These are phyloP conservation scores for Ectropis crepuscularia DNA, from an alignment of 2,888 invertebrate genomes.

Conservation along the genomic window DNA sequence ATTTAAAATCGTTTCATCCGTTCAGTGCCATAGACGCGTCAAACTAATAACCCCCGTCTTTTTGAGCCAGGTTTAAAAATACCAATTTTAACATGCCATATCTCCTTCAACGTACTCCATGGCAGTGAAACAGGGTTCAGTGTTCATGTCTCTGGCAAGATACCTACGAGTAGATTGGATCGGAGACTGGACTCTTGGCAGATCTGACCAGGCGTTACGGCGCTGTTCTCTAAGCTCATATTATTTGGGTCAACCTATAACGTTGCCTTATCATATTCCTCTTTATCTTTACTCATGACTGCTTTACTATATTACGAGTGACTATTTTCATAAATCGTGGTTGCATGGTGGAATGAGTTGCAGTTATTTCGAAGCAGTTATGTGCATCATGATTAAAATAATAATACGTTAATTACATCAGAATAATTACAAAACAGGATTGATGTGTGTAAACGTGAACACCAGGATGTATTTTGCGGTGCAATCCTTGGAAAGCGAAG, in stretches of 20 bases:
- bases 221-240: constrained; percentile 1
- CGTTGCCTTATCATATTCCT: background rate
- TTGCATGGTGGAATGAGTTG: background rate
- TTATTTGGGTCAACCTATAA: constrained; percentile 4
- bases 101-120: background rate
- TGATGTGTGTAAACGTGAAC: too few relatives aligned
- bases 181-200: constrained; percentile 10
- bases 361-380: too few relatives aligned
- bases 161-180: constrained; percentile 7
- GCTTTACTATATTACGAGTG: background rate
- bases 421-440: too few relatives aligned
- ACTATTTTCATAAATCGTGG: background rate
- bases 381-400: too few relatives aligned
- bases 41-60: too few relatives aligned
- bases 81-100: background rate
- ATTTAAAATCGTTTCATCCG: too few relatives aligned
- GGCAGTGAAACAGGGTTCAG: constrained; percentile 17
- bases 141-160: constrained; percentile 5
- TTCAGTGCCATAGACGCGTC: too few relatives aligned
- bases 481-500: too few relatives aligned
- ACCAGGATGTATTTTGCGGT: too few relatives aligned
- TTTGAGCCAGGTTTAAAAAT: background rate
- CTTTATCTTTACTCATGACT: background rate
- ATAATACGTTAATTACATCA: too few relatives aligned
- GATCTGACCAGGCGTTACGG: background rate